Evolutionary conservation across 2,113 vertebrate species (phyloP), one percentile per base, ranked within the genome.

Genomic region (Daubentonia madagascariensis): DNA sequence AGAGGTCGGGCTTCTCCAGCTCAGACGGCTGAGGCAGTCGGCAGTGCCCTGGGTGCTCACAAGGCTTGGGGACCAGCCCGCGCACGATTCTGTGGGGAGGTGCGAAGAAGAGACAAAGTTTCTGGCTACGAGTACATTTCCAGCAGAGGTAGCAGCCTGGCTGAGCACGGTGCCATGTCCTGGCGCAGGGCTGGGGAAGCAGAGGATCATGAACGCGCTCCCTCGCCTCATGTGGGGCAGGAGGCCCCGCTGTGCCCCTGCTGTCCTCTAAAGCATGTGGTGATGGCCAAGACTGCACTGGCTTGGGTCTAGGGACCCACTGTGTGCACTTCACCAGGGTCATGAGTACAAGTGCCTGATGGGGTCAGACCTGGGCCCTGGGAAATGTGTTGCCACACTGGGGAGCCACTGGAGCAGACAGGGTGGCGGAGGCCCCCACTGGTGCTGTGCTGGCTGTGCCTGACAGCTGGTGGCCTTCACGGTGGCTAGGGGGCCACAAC

Each of bases 71-170:
- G 70, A 3, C 32, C 28, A 35, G 52, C 61, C 45, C 20, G 2
- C 0, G 1, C 0, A 8, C 0, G 16, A 8, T 30, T 84, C n/a
- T 2, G 17, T 23, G 18, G 18, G 68, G 37, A 61, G 0, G 12
- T 67, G 35, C 16, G 28, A 18, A 16, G 57, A 32, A 45, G 30
- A 52, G 5, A 25, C 3, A 6, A 5, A 1, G 17, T 43, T 30
- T 85, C 75, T 61, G 0, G 1, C 25, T 35, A 54, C n/a, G 14
- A 17, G 50, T 8, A 0, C 52, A 17, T 40, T 35, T 76, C 75
- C 17, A 0, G 13, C 0, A 0, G 14, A 61, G 37, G 32, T 6
- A 2, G n/a, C 4, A 0, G 17, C 48, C 76, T 91, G 76, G 20
- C 78, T 45, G 17, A 45, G 14, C 25, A 5, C 8, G 17, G 67